Percentiles rank a stretch among this genome's conserved stretches.
phyloP scores from a whole-genome alignment of 1,140 invertebrate genomes.

The Coptotermes formosanus region DNA sequence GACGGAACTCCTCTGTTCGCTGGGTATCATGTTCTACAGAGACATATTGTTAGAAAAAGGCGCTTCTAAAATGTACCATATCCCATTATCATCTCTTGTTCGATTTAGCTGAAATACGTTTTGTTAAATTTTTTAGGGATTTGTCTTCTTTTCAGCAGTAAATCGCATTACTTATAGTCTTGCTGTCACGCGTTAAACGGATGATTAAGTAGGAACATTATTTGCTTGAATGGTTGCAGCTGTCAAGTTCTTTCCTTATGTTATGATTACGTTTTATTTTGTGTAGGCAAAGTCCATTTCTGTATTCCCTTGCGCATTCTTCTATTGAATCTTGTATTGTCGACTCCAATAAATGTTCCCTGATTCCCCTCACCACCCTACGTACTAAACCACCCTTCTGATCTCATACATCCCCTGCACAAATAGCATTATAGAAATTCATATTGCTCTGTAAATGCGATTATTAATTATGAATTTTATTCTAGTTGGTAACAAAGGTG shows the following conservation, averaged over 20 bases:
- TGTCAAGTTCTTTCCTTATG: not conserved
- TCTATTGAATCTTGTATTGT: slow-evolving; percentile 13
- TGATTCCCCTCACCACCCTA: not conserved
- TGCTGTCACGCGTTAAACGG: not conserved
- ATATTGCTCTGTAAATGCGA: not conserved
- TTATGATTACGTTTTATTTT: slow-evolving; percentile 9
- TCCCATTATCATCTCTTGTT: not conserved
- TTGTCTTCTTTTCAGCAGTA: not conserved
- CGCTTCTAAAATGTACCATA: too few relatives aligned
- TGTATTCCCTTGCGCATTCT: not conserved
- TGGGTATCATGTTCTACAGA: too few relatives aligned
- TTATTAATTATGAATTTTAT: not conserved
- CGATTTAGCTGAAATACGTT: not conserved
- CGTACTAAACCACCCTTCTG: not conserved
- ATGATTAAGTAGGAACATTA: not conserved
- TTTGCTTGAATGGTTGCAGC: slow-evolving; percentile 6
- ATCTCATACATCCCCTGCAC: not conserved
- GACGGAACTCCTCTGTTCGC: too few relatives aligned
- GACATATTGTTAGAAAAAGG: too few relatives aligned
- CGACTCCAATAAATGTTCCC: not conserved
- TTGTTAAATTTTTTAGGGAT: not conserved
- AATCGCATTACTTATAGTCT: not conserved
- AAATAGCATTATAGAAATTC: not conserved
- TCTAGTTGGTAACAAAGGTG: not conserved
- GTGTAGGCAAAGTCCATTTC: not conserved